Percentiles rank a stretch among this genome's conserved stretches.
These are phyloP conservation scores for Labrus mixtus DNA, from an alignment of 2,113 vertebrate species.

Conservation along the genomic window DNA sequence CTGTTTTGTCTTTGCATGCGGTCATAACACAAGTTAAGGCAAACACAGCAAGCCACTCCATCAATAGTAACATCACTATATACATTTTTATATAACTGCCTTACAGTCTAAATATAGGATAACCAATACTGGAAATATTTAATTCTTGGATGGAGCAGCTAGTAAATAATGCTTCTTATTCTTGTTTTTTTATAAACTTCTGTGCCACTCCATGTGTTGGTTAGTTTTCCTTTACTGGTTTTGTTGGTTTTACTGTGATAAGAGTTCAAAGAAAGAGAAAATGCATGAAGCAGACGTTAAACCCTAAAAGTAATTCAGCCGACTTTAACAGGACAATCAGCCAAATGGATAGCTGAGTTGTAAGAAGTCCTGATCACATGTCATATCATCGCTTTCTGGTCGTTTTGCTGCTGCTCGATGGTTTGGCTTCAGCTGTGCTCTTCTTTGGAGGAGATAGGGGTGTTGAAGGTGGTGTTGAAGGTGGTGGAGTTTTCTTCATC, in stretches of 20 bases:
- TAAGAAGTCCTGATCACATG: not conserved
- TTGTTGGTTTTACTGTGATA: not conserved
- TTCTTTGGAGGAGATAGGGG: slow-evolving; percentile 35
- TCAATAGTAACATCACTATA: not conserved
- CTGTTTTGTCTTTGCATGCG: not conserved
- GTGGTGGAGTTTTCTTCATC: slow-evolving; percentile 33
- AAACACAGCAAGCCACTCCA: slow-evolving; percentile 13
- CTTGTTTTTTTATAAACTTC: no score
- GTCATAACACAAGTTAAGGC: not conserved
- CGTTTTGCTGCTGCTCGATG: slow-evolving; percentile 57
- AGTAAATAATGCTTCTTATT: not conserved
- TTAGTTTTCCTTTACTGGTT: not conserved
- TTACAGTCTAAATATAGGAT: not conserved
- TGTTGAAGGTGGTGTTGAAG: not conserved
- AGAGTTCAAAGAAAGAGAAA: not conserved
- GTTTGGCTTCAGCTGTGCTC: slow-evolving; percentile 55
- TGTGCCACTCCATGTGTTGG: not conserved
- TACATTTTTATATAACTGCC: not conserved
- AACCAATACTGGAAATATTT: no score
- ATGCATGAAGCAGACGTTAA: not conserved
- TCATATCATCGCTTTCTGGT: slow-evolving; percentile 68
- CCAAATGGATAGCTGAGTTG: not conserved
- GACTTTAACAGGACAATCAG: not conserved
- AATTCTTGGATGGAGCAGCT: no score
- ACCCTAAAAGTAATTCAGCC: not conserved